A percentile compares a stretch with the other conserved stretches of the same genome.
These are phyloP conservation scores for Acanthosoma haemorrhoidale DNA, from an alignment of 2,888 invertebrate species.

Conservation along the genomic window DNA sequence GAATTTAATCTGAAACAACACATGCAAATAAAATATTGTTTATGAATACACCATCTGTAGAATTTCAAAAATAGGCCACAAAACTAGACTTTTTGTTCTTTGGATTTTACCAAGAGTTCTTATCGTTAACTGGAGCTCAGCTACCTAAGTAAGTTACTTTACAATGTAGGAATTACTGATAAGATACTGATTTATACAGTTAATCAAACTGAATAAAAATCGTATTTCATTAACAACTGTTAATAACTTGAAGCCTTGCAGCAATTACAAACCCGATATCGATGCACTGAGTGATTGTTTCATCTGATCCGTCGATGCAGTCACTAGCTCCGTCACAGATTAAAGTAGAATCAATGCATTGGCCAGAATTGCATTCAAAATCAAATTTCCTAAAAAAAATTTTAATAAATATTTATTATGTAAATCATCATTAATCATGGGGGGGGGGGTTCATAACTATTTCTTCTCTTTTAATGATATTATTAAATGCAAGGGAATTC, in stretches of 20 bases:
- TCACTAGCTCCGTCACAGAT: constrained; percentile 42
- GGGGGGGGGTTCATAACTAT: too few species aligned
- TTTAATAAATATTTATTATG: neutral
- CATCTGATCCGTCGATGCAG: constrained; percentile 42
- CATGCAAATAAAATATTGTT: too few species aligned
- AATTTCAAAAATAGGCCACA: too few species aligned
- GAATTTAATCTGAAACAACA: too few species aligned
- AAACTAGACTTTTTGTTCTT: neutral
- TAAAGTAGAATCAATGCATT: constrained; percentile 40
- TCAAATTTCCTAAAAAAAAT: constrained; percentile 37
- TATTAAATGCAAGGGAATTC: neutral
- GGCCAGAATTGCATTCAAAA: constrained; percentile 43
- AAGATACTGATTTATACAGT: neutral
- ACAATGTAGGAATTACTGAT: neutral
- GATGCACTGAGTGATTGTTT: constrained; percentile 39
- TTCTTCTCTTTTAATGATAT: too few species aligned
- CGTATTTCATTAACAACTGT: neutral
- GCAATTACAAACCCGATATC: constrained; percentile 36
- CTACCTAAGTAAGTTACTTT: neutral
- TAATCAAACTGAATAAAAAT: neutral
- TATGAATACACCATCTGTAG: too few species aligned
- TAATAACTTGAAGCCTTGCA: too few species aligned
- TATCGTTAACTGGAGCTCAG: neutral
- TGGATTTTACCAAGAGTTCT: neutral
- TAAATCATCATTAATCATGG: too few species aligned